A percentile compares a stretch with the other conserved stretches of the same genome.
These are phyloP conservation scores for Nothoprocta perdicaria DNA, from an alignment of 2,113 vertebrate genomes.

Conservation along the genomic window DNA sequence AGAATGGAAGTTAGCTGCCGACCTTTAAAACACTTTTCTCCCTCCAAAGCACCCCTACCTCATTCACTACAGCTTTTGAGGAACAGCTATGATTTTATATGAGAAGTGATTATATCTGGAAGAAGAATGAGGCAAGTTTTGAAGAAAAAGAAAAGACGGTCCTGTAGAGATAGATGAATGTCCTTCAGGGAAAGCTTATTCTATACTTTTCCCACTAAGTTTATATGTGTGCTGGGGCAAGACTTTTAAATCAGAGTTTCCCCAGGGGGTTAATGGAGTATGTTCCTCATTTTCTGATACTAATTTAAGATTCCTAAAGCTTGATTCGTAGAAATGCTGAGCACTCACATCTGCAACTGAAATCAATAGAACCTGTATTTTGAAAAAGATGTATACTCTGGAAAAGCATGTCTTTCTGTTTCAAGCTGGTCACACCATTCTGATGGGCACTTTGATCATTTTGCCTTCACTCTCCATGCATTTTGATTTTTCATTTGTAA, in stretches of 20 bases:
- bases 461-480: neutral
- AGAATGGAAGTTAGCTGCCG: neutral
- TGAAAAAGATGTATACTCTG: neutral
- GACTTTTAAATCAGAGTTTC: neutral
- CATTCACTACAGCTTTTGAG: neutral
- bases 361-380: neutral
- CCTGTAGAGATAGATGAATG: fast-evolving
- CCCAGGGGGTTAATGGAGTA: neutral
- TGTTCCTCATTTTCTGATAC: neutral
- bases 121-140: neutral
- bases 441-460: neutral
- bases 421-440: neutral
- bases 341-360: neutral
- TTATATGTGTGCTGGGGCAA: neutral
- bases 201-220: neutral
- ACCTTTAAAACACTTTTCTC: neutral
- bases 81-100: neutral
- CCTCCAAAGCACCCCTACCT: neutral
- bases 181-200: neutral
- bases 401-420: neutral
- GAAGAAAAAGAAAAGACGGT: neutral
- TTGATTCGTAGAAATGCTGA: neutral
- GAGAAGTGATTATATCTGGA: neutral
- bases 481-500: neutral
- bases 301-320: neutral